A percentile compares a stretch with the other conserved stretches of the same genome.
phyloP scores from a whole-genome alignment of 2,113 vertebrate species.

The Crypturellus undulatus region DNA sequence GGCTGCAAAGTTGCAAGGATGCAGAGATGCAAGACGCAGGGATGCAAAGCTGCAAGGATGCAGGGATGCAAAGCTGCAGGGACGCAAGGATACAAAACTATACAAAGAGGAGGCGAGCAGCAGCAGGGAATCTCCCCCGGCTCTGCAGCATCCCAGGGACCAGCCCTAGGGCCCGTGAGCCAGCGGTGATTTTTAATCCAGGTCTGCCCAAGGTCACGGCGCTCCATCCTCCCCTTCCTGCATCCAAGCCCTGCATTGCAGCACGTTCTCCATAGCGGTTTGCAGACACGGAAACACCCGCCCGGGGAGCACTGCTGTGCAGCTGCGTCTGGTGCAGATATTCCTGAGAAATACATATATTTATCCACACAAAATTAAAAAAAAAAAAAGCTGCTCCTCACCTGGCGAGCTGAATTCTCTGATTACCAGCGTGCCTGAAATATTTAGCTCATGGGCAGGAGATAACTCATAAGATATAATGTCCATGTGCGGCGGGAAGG shows the following conservation, averaged over 20 bases:
- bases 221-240: constrained; percentile 2
- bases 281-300: not conserved
- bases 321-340: constrained; percentile 25
- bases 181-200: not conserved
- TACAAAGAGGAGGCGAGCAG: not conserved
- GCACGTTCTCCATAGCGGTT: constrained; percentile 23
- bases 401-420: not conserved
- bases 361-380: not conserved
- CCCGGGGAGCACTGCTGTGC: constrained; percentile 23
- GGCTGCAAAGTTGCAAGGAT: too few relatives aligned
- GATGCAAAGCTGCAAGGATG: too few relatives aligned
- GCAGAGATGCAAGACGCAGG: too few relatives aligned
- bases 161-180: not conserved
- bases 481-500: constrained; percentile 2
- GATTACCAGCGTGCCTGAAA: constrained; percentile 38
- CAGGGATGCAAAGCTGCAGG: too few relatives aligned
- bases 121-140: not conserved
- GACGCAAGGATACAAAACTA: not conserved
- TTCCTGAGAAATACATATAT: not conserved
- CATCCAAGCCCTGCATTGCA: constrained; percentile 62
- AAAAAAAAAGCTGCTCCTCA: constrained; percentile 30
- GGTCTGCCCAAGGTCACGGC: constrained; percentile 18
- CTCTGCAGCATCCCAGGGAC: not conserved
- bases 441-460: constrained; percentile 62
- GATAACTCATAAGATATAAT: constrained; percentile 59